A percentile compares a stretch with the other conserved stretches of the same genome.
Evolutionary conservation across 2,113 vertebrate genomes (phyloP).

Genomic region (Xiphias gladius): DNA sequence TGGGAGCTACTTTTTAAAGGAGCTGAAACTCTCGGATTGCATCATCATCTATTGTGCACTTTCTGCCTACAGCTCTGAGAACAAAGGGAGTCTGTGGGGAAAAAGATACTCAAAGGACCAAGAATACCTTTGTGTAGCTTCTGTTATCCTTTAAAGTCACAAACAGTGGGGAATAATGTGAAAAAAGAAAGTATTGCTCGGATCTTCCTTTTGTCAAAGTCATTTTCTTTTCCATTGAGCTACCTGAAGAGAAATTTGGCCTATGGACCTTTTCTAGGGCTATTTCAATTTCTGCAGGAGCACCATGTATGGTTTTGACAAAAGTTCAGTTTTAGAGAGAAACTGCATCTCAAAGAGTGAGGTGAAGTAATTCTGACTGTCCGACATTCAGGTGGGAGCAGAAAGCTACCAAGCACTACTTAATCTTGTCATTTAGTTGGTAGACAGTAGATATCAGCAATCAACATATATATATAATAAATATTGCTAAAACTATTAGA

Average conservation of each 20-base stretch:
- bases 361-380: constrained; percentile 3
- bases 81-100: constrained; percentile 71
- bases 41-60: constrained; percentile 66
- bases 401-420: not conserved
- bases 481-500: constrained; percentile 18
- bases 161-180: constrained; percentile 73
- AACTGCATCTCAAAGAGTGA: constrained; percentile 42
- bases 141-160: constrained; percentile 73
- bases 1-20: constrained; percentile 55
- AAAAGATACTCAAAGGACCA: constrained; percentile 67
- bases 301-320: constrained; percentile 11
- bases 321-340: constrained; percentile 26
- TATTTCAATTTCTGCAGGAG: constrained; percentile 45
- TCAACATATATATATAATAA: constrained; percentile 37
- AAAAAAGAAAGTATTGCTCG: constrained; percentile 59
- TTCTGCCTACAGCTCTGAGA: constrained; percentile 64
- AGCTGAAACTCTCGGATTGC: constrained; percentile 65
- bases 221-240: constrained; percentile 14
- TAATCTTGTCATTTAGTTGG: constrained; percentile 23
- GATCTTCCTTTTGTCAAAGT: constrained; percentile 56
- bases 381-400: constrained; percentile 19
- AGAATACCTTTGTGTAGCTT: constrained; percentile 65
- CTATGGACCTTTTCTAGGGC: constrained; percentile 13
- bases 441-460: constrained; percentile 5
- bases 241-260: constrained; percentile 47